Evolutionary conservation across 2,113 vertebrate species (phyloP), one percentile per base, ranked within the genome.

Genomic region (Oncorhynchus kisutch): DNA sequence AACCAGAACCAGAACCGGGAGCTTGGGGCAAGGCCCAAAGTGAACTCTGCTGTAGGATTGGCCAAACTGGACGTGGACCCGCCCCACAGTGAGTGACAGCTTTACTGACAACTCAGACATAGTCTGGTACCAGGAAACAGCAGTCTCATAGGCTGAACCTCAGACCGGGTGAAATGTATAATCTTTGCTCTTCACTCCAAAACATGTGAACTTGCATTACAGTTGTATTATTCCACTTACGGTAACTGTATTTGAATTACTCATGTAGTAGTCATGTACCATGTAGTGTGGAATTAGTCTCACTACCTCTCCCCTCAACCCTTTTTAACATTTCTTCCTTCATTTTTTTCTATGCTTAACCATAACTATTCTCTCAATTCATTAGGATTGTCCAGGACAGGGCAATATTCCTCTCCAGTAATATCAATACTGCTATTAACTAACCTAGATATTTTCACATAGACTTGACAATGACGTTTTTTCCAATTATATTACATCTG

Each of bases 11-110:
- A 59, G 29, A 77, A 27, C 78, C 81, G 45, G 13, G 89, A 92
- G 67, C 83, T 91, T 1, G 93, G 91, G n/a, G 92, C 91, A 0
- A 81, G 88, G 13, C 91, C 92, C 16, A 93, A 94, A 83, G 89
- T 88, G 77, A 91, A 87, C 65, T 88, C 89, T 25, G 85, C 74
- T 1, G 80, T 84, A 51, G 78, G 48, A 70, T 81, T 91, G 27
- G 59, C 84, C 9, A 82, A 81, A 54, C 2, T 73, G 86, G 79
- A 90, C 48, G 85, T 82, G 74, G 84, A 88, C n/a, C 34, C 84
- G n/a, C 75, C 86, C 72, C 74, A 85, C 14, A 86, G 91, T 91
- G 77, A 92, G 92, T 88, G 57, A 14, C 65, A 39, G 1, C 18
- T 31, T 39, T 14, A 20, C 54, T 57, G 54, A 20, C 18, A 57